Evolutionary conservation across 2,113 vertebrate species (phyloP), one percentile per base, ranked within the genome.

Genomic region (Pseudopipra pipra): DNA sequence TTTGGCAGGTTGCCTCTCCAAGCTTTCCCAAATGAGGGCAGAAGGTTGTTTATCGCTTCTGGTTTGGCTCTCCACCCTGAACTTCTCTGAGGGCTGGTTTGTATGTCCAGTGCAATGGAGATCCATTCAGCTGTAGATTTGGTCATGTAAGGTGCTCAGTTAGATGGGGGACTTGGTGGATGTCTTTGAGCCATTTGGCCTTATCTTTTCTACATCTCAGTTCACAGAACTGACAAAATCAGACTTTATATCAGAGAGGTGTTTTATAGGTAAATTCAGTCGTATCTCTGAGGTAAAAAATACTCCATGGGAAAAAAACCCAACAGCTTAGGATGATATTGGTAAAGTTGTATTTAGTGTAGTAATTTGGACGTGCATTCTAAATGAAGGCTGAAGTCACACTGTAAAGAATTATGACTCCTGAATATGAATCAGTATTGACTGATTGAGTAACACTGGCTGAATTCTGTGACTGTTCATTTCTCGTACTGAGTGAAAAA

Each of bases 301-400:
- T 85, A 47, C 25, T 47, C 9, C 1, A 0, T 20, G 65, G 15
- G 24, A 1, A 51, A 78, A 75, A 85, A 22, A 0, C 0, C 1
- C 14, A 54, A 15, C 23, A 56, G 3, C 2, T 89, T 65, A 79
- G 22, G 19, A 59, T 41, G 5, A 27, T 33, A 20, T 14, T 46
- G 14, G 27, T 74, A 39, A 62, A 35, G 7, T 54, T 72, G 8
- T 25, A 44, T 54, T 68, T 74, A 43, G 20, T 52, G 22, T 27
- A 18, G 78, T 62, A 30, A 58, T 65, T 61, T 41, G 44, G 18
- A 56, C 37, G 15, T 65, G 8, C n/a, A 22, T 75, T 79, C 78
- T 79, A 44, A 79, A 78, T 44, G 27, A 68, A 76, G 31, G 7
- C 41, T 85, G 62, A 81, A 82, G 17, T 75, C 76, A n/a, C 28